These are phyloP conservation scores for Drosophila guanche DNA, from an alignment of 1,140 invertebrate genomes.

Conservation along the genomic window DNA sequence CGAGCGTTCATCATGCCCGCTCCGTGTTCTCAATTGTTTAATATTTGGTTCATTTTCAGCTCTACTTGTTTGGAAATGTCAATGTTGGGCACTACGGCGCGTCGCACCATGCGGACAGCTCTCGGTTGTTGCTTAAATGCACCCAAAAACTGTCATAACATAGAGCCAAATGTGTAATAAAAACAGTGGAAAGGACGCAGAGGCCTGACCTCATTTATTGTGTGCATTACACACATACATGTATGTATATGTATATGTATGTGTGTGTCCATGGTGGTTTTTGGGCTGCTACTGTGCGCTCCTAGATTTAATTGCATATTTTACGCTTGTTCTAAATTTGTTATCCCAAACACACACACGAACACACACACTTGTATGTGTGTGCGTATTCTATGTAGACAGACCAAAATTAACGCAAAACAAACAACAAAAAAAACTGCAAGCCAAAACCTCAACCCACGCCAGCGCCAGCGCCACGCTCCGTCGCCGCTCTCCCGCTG, in stretches of 20 bases:
- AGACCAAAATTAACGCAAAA: no score
- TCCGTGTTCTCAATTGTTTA: background rate
- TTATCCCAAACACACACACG: conserved; percentile 19
- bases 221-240: background rate
- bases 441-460: no score
- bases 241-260: background rate
- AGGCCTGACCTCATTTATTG: conserved; percentile 65
- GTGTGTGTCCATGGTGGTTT: background rate
- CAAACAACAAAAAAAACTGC: no score
- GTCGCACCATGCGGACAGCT: conserved; percentile 55
- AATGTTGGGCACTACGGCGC: conserved; percentile 61
- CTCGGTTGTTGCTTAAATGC: conserved; percentile 42
- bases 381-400: no score
- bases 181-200: conserved; percentile 28
- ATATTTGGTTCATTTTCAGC: conserved; percentile 30
- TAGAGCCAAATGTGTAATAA: conserved; percentile 28
- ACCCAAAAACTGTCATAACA: conserved; percentile 70
- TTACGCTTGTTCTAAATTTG: conserved; percentile 70
- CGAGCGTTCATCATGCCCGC: no score
- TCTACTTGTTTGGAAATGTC: conserved; percentile 41
- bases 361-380: background rate
- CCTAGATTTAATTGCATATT: conserved; percentile 73
- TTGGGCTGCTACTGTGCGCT: conserved; percentile 31
- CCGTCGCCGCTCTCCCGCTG: no score
- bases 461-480: no score